Evolutionary conservation across 2,113 vertebrate species (phyloP).

Genomic region (Albula glossodonta): DNA sequence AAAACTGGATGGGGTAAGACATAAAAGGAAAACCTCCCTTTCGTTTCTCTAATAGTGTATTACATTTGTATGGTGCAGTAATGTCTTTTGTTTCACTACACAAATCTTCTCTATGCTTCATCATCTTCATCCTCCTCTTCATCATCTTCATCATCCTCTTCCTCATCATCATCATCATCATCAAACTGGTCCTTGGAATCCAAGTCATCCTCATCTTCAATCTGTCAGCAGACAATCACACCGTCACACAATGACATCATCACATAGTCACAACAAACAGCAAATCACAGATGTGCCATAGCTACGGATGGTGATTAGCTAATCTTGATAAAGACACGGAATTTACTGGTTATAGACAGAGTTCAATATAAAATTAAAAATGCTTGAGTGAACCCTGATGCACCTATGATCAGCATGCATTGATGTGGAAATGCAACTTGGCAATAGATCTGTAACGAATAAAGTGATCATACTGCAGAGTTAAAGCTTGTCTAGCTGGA

Average conservation of each 20-base stretch:
- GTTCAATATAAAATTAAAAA: too few species aligned
- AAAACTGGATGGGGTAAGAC: conserved; percentile 15
- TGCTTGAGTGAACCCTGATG: too few species aligned
- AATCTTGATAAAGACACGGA: not conserved
- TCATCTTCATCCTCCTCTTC: conserved; percentile 23
- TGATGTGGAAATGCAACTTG: too few species aligned
- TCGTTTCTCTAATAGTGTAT: conserved; percentile 43
- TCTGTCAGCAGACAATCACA: conserved; percentile 53
- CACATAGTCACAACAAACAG: not conserved
- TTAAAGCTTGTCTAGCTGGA: not conserved
- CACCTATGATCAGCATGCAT: too few species aligned
- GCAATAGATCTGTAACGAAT: not conserved
- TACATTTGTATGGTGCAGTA: conserved; percentile 8
- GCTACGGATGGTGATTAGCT: not conserved
- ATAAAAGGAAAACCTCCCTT: conserved; percentile 38
- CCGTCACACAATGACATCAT: not conserved
- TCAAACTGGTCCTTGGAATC: conserved; percentile 68
- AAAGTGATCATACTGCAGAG: not conserved
- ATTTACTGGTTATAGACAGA: too few species aligned
- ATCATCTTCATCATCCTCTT: not conserved
- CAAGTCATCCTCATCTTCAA: conserved; percentile 76
- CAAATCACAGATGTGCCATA: not conserved
- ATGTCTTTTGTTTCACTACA: conserved; percentile 29
- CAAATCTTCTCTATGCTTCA: conserved; percentile 11
- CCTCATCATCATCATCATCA: conserved; percentile 54